Evolutionary conservation across 2,113 vertebrate genomes (phyloP).

Genomic region (Ophthalmolycus amberensis): DNA sequence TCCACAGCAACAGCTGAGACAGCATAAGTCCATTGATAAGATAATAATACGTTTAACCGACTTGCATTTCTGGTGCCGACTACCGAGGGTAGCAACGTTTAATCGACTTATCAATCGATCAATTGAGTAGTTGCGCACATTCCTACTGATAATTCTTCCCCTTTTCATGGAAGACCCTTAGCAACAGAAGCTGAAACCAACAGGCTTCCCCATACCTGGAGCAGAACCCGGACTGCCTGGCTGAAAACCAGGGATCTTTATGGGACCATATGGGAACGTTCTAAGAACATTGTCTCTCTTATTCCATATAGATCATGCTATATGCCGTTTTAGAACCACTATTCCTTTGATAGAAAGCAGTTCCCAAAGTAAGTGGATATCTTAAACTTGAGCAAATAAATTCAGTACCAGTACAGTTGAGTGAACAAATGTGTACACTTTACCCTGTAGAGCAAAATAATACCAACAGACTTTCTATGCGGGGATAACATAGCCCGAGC

Average conservation of each 20-base stretch:
- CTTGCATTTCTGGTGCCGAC: background rate
- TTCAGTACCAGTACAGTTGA: background rate
- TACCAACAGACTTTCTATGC: background rate
- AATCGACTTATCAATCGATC: background rate
- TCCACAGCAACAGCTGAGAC: too few relatives aligned
- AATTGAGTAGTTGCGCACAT: background rate
- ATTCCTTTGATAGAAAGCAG: background rate
- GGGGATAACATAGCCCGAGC: background rate
- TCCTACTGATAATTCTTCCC: too few relatives aligned
- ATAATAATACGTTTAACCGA: background rate
- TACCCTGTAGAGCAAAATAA: background rate
- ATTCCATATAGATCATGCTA: background rate
- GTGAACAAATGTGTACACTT: background rate
- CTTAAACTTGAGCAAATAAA: background rate
- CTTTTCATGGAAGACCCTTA: too few relatives aligned
- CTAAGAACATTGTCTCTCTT: background rate
- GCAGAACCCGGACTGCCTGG: background rate
- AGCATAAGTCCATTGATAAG: background rate
- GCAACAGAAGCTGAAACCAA: background rate
- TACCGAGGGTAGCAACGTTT: background rate
- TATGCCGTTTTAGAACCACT: background rate
- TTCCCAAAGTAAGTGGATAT: background rate
- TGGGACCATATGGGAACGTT: too few relatives aligned
- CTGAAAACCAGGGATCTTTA: background rate
- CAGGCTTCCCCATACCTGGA: background rate